These are phyloP conservation scores for Chrysochloris asiatica DNA, from an alignment of 2,113 vertebrate genomes.

Conservation along the genomic window DNA sequence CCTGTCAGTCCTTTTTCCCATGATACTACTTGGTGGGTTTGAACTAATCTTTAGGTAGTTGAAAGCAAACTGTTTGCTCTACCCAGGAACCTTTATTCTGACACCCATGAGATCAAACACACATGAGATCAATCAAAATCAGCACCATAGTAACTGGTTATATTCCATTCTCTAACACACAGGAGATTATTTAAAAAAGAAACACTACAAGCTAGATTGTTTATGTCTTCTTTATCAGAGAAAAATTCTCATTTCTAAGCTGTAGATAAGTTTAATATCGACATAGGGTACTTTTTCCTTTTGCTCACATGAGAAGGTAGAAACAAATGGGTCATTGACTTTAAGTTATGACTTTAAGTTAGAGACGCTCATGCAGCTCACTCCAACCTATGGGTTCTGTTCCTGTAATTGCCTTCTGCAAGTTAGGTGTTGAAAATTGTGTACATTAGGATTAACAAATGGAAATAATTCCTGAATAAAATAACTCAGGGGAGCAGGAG, in stretches of 20 bases:
- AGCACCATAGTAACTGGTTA: neutral
- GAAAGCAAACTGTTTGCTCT: neutral
- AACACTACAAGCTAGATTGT: neutral
- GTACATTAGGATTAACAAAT: slow-evolving; percentile 30
- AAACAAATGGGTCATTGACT: neutral
- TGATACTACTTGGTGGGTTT: neutral
- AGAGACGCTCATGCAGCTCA: neutral
- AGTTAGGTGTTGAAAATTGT: neutral
- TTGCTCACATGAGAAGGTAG: neutral
- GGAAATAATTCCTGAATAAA: slow-evolving; percentile 21
- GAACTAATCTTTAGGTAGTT: neutral
- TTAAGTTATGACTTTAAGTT: neutral
- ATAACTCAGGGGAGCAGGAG: slow-evolving; percentile 2
- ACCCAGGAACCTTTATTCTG: neutral
- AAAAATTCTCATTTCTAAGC: neutral
- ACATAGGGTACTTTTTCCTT: neutral
- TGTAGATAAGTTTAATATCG: neutral
- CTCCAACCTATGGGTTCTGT: neutral
- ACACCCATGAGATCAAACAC: neutral
- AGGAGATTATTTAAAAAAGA: neutral
- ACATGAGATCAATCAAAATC: neutral
- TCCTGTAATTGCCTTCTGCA: neutral
- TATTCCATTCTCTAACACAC: neutral
- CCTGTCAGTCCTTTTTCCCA: neutral
- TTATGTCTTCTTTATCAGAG: neutral